Evolutionary conservation across 2,113 vertebrate genomes (phyloP), one percentile per base, ranked within the genome.

Genomic region (Platichthys flesus): DNA sequence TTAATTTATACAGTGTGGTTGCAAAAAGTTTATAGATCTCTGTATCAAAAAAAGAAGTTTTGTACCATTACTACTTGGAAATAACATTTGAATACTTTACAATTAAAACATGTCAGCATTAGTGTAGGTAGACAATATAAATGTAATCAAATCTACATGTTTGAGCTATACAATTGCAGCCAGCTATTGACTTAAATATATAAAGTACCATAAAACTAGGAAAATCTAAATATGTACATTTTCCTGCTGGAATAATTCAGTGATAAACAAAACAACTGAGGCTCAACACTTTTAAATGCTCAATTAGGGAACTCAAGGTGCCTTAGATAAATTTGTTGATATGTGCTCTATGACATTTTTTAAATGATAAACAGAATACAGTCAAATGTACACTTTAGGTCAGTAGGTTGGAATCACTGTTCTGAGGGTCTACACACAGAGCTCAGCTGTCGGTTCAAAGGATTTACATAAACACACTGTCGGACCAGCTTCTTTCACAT

Each of bases 81-180:
- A 90, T 35, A 52, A 83, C 71, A 74, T 83, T 52, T 90, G 93
- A 94, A 97, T 93, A 96, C 90, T 95, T 94, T 95, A 95, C 93
- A 94, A 94, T 96, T 95, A 95, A 96, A 95, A 95, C 88, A 74
- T 81, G 82, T 78, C 88, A 86, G 89, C 88, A 75, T 85, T 88
- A 89, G 23, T 67, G 88, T 91, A 93, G 91, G 92, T 95, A 92
- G 92, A 96, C 92, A 96, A 89, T 26, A 85, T 84, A 93, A 91
- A 85, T 79, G 92, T 82, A 90, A 79, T 88, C 82, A 83, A 88
- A 86, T 93, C 93, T 94, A 94, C 88, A 94, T 79, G 82, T 79
- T 51, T 52, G 58, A 79, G 90, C 92, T 95, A 93, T 92, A 94
- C 94, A 95, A 65, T 63, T 82, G 64, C 77, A 87, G 84, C 67